These are phyloP conservation scores for Drosophila ambigua DNA, from an alignment of 1,140 invertebrate genomes.

Conservation along the genomic window DNA sequence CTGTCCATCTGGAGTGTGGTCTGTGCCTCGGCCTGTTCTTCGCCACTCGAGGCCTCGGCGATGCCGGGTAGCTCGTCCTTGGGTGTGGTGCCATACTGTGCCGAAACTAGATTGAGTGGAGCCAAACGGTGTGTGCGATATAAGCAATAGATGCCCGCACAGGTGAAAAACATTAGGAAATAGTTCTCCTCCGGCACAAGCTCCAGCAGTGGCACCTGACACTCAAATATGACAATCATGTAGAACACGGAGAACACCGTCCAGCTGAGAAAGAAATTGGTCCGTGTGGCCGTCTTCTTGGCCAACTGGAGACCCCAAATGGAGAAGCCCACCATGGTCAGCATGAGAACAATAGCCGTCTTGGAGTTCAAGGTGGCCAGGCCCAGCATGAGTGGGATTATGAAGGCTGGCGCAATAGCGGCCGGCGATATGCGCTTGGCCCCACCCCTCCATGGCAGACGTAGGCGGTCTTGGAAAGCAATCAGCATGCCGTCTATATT, in stretches of 20 bases:
- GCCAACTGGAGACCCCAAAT: slow-evolving; percentile 74
- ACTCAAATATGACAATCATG: slow-evolving; percentile 82
- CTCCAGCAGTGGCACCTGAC: slow-evolving; percentile 82
- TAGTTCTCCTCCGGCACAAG: slow-evolving; percentile 84
- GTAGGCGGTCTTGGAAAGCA: slow-evolving; percentile 85
- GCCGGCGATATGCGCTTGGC: slow-evolving; percentile 84
- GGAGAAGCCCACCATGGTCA: slow-evolving; percentile 76
- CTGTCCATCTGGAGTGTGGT: slow-evolving; percentile 64
- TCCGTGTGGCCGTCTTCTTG: slow-evolving; percentile 63
- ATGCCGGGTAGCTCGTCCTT: slow-evolving; percentile 73
- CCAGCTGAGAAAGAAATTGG: slow-evolving; percentile 84
- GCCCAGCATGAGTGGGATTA: slow-evolving; percentile 82
- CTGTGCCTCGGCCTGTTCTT: slow-evolving; percentile 66
- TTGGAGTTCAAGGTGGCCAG: slow-evolving; percentile 84
- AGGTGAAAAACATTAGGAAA: slow-evolving; percentile 75
- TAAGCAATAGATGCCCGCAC: slow-evolving; percentile 63
- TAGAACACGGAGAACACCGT: slow-evolving; percentile 79
- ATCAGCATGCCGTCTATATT: slow-evolving; percentile 73
- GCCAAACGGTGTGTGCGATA: slow-evolving; percentile 64
- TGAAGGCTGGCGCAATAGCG: slow-evolving; percentile 78
- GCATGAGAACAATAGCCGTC: slow-evolving; percentile 81
- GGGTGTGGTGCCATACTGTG: slow-evolving; percentile 58
- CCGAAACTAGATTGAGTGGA: slow-evolving; percentile 60
- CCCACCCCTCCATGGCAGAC: slow-evolving; percentile 86
- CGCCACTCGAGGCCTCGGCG: slow-evolving; percentile 67